Evolutionary conservation across 2,113 vertebrate genomes (phyloP).

Genomic region (Amblyopsis rosae): DNA sequence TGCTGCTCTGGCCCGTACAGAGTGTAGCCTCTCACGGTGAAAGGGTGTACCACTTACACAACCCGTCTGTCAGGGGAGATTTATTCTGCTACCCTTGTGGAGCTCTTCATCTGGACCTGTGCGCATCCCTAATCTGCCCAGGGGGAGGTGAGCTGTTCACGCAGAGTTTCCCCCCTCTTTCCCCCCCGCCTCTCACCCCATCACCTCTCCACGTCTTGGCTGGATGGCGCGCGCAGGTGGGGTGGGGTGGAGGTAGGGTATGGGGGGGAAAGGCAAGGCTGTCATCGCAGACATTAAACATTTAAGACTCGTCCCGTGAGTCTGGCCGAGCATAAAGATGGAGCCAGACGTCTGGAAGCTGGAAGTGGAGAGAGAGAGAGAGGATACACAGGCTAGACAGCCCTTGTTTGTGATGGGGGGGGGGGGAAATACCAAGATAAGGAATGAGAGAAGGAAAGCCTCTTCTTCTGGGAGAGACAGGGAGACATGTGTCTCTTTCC

Average conservation of each 20-base stretch:
- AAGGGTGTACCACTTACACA: slow-evolving; percentile 45
- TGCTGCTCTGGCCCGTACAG: slow-evolving; percentile 25
- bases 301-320: slow-evolving; percentile 52
- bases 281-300: slow-evolving; percentile 62
- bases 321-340: slow-evolving; percentile 44
- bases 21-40: slow-evolving; percentile 28
- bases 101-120: slow-evolving; percentile 50
- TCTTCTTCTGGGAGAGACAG: slow-evolving; percentile 16
- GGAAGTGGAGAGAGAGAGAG: slow-evolving; percentile 15
- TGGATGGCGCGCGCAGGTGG: neutral
- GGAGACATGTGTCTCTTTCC: no score
- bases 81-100: slow-evolving; percentile 60
- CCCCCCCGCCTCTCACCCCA: neutral
- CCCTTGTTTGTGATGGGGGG: slow-evolving; percentile 5
- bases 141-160: slow-evolving; percentile 51
- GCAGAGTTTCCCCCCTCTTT: slow-evolving; percentile 3
- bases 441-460: slow-evolving; percentile 17
- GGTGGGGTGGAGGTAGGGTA: no score
- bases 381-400: slow-evolving; percentile 5
- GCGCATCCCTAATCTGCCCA: slow-evolving; percentile 59
- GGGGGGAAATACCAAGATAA: slow-evolving; percentile 21
- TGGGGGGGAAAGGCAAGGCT: slow-evolving; percentile 28
- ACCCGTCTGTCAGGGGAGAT: slow-evolving; percentile 56
- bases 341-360: slow-evolving; percentile 24
- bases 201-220: neutral